These are phyloP conservation scores for Indri indri DNA, from an alignment of 2,113 vertebrate species.

Conservation along the genomic window DNA sequence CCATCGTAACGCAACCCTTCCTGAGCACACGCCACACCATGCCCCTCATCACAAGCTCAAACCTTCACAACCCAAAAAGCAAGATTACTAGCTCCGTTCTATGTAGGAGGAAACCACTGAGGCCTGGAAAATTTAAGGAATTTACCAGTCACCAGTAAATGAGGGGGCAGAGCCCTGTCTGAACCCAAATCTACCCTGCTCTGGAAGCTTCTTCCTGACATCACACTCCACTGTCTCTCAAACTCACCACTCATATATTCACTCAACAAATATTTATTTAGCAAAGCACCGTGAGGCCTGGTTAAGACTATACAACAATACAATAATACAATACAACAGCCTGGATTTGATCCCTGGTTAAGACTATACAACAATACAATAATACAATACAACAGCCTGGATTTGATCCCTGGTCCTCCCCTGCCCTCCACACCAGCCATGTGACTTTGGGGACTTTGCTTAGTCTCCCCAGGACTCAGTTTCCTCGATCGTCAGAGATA, in stretches of 20 bases:
- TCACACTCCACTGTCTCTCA: background rate
- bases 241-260: rapidly evolving
- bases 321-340: too few relatives aligned
- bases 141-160: background rate
- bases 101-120: background rate
- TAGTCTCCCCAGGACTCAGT: background rate
- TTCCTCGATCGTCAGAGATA: rapidly evolving
- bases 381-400: too few relatives aligned
- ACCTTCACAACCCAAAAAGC: background rate
- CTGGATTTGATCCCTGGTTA: too few relatives aligned
- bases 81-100: background rate
- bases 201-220: background rate
- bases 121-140: background rate
- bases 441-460: background rate
- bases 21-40: rapidly evolving
- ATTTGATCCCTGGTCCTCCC: background rate
- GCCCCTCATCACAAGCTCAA: background rate
- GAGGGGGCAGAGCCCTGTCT: background rate
- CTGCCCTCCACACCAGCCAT: background rate
- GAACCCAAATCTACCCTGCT: background rate
- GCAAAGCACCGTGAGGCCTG: background rate
- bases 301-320: background rate
- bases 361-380: too few relatives aligned
- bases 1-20: rapidly evolving
- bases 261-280: background rate